Conservation (phyloP, 2,113 vertebrate species). For the Percopsis transmontana region DNA sequence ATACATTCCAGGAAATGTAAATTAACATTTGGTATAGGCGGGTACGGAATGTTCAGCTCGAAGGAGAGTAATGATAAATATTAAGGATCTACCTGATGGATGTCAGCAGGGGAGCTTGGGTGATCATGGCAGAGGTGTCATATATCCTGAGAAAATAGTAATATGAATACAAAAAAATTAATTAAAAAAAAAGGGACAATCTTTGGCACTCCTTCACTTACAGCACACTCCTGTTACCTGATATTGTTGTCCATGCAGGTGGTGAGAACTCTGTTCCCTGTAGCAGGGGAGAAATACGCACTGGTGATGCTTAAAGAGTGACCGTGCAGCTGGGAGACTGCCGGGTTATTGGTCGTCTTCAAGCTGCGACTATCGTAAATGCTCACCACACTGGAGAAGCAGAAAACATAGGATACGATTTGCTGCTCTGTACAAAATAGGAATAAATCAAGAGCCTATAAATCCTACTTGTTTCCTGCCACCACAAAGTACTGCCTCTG, state of each 20-base stretch:
- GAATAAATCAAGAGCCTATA: neutral
- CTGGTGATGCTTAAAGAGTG: constrained; percentile 80
- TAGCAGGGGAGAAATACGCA: constrained; percentile 87
- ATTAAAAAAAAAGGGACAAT: neutral
- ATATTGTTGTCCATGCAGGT: constrained; percentile 83
- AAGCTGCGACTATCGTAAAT: constrained; percentile 84
- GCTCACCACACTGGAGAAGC: constrained; percentile 71
- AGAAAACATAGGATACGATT: neutral
- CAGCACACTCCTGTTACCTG: constrained; percentile 82
- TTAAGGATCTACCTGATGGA: constrained; percentile 78
- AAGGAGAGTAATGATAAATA: too few species aligned
- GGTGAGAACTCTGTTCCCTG: constrained; percentile 84
- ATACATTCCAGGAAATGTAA: neutral
- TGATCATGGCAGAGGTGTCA: constrained; percentile 76
- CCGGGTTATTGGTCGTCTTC: constrained; percentile 49
- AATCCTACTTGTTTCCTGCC: constrained; percentile 77
- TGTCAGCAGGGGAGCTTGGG: constrained; percentile 54
- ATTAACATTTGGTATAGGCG: neutral
- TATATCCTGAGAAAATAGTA: constrained; percentile 77
- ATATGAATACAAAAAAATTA: neutral
- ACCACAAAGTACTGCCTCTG: constrained; percentile 83
- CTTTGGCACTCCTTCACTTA: neutral
- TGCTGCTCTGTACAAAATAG: neutral
- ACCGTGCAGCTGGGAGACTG: constrained; percentile 75
- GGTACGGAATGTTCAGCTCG: too few species aligned